A percentile compares a stretch with the other conserved stretches of the same genome.
Conservation (phyloP, 2,113 vertebrate species). For the Phalacrocorax pelagicus region DNA sequence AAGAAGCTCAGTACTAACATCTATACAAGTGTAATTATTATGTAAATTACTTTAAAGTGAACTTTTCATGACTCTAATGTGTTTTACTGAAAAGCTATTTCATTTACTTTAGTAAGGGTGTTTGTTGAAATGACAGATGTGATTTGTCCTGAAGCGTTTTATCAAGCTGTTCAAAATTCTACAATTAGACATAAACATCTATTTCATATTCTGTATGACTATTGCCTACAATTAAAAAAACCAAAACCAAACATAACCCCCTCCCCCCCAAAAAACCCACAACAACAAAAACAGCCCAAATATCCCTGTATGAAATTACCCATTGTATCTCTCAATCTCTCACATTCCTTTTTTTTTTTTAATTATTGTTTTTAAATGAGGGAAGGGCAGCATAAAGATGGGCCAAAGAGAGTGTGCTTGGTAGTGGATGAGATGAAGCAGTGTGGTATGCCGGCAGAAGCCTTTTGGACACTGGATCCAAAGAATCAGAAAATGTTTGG, state of each 20-base stretch:
- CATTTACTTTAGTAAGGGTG: neutral
- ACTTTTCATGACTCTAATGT: neutral
- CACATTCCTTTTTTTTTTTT: neutral
- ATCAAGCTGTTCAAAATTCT: neutral
- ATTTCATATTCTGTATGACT: neutral
- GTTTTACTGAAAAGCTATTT: neutral
- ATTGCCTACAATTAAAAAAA: neutral
- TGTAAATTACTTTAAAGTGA: neutral
- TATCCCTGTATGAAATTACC: neutral
- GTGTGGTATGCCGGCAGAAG: neutral
- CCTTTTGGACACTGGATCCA: neutral
- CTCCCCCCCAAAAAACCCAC: neutral
- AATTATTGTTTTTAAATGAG: neutral
- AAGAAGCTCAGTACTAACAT: neutral
- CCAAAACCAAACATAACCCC: too few relatives aligned
- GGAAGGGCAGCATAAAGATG: neutral
- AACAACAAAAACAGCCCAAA: neutral
- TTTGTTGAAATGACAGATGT: neutral
- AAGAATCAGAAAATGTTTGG: neutral
- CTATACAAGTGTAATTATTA: neutral
- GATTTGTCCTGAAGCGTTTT: slow-evolving; percentile 8
- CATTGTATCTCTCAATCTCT: neutral
- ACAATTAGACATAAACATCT: neutral
- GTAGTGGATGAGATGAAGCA: neutral
- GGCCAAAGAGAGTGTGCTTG: neutral